These are phyloP conservation scores for Nycticorax nycticorax DNA, from an alignment of 2,113 vertebrate species.

Conservation along the genomic window DNA sequence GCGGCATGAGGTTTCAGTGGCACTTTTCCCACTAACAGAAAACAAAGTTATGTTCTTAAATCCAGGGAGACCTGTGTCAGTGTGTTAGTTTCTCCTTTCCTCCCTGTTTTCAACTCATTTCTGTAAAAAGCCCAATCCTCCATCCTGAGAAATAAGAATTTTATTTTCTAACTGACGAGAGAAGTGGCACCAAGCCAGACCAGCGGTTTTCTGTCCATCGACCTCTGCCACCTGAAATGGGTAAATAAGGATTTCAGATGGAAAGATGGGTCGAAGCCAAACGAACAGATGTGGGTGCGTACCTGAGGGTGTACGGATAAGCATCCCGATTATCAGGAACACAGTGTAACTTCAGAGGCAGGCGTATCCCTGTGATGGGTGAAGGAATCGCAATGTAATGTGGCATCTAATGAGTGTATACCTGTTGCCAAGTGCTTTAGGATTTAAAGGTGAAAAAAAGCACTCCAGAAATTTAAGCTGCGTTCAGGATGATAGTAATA, in stretches of 20 bases:
- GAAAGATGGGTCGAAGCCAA: not conserved
- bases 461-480: constrained; percentile 5
- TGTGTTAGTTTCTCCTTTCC: not conserved
- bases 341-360: not conserved
- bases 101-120: not conserved
- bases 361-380: not conserved
- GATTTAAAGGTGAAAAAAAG: not conserved
- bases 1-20: not conserved
- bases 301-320: not conserved
- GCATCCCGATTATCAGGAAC: not conserved
- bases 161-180: not conserved
- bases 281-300: not conserved
- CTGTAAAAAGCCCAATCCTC: not conserved
- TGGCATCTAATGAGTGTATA: not conserved
- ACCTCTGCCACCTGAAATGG: not conserved
- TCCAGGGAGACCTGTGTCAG: not conserved
- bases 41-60: not conserved
- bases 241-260: not conserved
- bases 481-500: not conserved
- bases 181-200: not conserved
- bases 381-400: not conserved
- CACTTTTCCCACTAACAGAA: not conserved
- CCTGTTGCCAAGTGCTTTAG: not conserved
- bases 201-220: not conserved
- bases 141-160: not conserved